Conservation (phyloP, 2,888 invertebrate genomes). For the Euclidia mi region DNA sequence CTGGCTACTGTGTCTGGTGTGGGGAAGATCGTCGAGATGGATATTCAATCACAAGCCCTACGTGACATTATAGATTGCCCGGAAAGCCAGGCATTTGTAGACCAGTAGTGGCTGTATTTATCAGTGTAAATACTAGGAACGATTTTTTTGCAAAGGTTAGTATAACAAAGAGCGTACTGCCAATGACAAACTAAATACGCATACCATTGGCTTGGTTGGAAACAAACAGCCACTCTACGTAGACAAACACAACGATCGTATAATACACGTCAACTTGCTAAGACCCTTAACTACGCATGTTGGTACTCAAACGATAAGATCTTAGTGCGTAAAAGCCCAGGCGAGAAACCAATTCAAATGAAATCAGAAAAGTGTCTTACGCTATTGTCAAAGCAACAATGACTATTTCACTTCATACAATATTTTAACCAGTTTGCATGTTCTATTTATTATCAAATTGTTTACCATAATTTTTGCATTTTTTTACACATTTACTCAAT, state of each 20-base stretch:
- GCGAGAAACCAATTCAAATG: not conserved
- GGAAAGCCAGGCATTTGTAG: not conserved
- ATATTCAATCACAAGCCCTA: not conserved
- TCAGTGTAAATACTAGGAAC: too few species aligned
- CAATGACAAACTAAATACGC: too few species aligned
- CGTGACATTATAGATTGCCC: not conserved
- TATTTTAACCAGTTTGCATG: not conserved
- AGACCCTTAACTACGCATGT: not conserved
- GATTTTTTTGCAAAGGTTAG: too few species aligned
- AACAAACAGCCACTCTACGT: too few species aligned
- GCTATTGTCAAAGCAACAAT: not conserved
- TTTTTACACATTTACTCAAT: not conserved
- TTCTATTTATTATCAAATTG: not conserved
- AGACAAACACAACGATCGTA: not conserved
- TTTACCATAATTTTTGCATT: not conserved
- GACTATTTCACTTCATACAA: not conserved
- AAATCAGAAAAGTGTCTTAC: not conserved
- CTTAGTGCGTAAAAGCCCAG: not conserved
- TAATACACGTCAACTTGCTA: not conserved
- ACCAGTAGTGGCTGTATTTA: not conserved
- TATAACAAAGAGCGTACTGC: too few species aligned
- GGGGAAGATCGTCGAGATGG: not conserved
- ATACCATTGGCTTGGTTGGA: too few species aligned
- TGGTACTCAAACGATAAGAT: not conserved
- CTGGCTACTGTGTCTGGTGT: not conserved